Conservation (phyloP, 2,888 invertebrate species). For the Netelia virgata region DNA sequence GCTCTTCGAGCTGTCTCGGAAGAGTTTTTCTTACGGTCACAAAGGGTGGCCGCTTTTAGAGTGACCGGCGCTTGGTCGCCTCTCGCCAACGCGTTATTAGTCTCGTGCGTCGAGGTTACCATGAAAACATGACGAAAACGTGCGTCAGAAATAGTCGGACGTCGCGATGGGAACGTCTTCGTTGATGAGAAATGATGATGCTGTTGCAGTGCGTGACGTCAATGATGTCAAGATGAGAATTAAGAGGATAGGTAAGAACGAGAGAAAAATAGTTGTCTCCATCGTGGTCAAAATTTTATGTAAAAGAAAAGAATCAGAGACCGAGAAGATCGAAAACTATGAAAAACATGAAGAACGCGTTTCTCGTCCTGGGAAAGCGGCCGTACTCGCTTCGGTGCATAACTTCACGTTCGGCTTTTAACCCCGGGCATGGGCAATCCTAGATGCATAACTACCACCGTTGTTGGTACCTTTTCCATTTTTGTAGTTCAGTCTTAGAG, state of each 20-base stretch:
- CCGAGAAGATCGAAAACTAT: constrained; percentile 35
- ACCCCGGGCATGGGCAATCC: constrained; percentile 49
- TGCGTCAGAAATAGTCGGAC: constrained; percentile 11
- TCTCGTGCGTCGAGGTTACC: constrained; percentile 14
- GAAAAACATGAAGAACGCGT: constrained; percentile 33
- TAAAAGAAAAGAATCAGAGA: constrained; percentile 12
- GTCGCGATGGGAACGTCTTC: constrained; percentile 14
- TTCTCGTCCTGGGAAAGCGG: constrained; percentile 73
- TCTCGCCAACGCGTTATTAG: constrained; percentile 27
- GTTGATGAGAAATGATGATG: constrained; percentile 17
- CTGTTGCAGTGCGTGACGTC: constrained; percentile 22
- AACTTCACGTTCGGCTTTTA: constrained; percentile 78
- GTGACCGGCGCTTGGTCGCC: constrained; percentile 36
- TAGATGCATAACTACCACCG: constrained; percentile 48
- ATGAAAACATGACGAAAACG: constrained; percentile 26
- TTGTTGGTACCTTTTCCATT: constrained; percentile 45
- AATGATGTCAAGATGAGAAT: constrained; percentile 32
- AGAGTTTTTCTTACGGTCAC: constrained; percentile 64
- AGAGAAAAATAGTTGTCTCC: constrained; percentile 11
- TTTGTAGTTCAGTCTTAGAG: constrained; percentile 42
- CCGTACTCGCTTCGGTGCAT: constrained; percentile 70
- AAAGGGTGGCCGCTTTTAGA: constrained; percentile 72
- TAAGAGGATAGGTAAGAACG: constrained; percentile 3
- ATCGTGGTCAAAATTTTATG: constrained; percentile 25
- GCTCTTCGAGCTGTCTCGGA: constrained; percentile 23